Evolutionary conservation across 2,888 invertebrate species (phyloP).

Genomic region (Artemia sinica): DNA sequence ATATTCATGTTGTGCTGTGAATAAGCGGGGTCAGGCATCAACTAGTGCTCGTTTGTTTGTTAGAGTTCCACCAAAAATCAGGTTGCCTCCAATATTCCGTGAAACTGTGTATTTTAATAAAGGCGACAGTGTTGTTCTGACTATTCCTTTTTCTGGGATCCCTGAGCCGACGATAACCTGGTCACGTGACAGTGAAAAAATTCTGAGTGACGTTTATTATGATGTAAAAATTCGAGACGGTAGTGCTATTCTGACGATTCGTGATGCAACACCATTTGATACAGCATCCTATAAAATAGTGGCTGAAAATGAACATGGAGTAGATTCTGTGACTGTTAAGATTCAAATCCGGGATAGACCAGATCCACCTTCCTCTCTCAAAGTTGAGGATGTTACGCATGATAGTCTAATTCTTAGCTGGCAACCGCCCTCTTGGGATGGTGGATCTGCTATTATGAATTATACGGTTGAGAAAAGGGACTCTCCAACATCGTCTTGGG

Average conservation of each 20-base stretch:
- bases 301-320: slow-evolving; percentile 89
- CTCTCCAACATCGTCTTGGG: slow-evolving; percentile 89
- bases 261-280: slow-evolving; percentile 80
- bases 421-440: slow-evolving; percentile 84
- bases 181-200: slow-evolving; percentile 80
- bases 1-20: slow-evolving; percentile 85
- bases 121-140: slow-evolving; percentile 86
- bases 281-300: slow-evolving; percentile 87
- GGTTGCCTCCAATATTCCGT: slow-evolving; percentile 91
- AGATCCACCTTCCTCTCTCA: slow-evolving; percentile 83
- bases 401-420: slow-evolving; percentile 84
- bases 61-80: slow-evolving; percentile 91
- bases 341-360: slow-evolving; percentile 94
- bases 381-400: slow-evolving; percentile 58
- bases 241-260: slow-evolving; percentile 84
- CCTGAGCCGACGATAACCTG: slow-evolving; percentile 86
- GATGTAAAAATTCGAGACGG: slow-evolving; percentile 73
- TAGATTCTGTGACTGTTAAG: slow-evolving; percentile 81
- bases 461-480: slow-evolving; percentile 90
- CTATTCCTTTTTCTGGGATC: slow-evolving; percentile 95
- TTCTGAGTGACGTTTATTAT: slow-evolving; percentile 78
- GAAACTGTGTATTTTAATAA: slow-evolving; percentile 95
- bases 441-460: slow-evolving; percentile 89
- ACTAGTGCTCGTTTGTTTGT: slow-evolving; percentile 89
- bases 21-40: slow-evolving; percentile 82